Evolutionary conservation across 2,888 invertebrate genomes (phyloP).

Genomic region (Zele albiditarsus): DNA sequence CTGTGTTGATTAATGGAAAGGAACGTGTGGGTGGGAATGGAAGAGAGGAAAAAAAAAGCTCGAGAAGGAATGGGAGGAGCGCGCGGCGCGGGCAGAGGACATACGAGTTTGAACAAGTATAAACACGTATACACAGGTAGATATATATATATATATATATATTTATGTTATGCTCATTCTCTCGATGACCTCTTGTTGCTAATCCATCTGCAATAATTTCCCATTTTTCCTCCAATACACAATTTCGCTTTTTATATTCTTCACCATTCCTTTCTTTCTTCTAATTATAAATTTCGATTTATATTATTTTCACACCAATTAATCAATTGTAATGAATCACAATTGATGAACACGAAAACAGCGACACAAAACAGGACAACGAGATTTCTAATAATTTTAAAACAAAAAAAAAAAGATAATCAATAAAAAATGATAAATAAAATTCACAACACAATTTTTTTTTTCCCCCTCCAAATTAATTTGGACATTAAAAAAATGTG

Average conservation of each 20-base stretch:
- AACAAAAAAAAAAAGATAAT: too few species aligned
- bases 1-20: constrained; percentile 21
- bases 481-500: too few species aligned
- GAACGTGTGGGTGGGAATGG: constrained; percentile 46
- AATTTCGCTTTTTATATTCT: not conserved
- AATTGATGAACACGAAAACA: too few species aligned
- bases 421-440: too few species aligned
- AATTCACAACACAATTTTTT: too few species aligned
- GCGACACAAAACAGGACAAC: too few species aligned
- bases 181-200: constrained; percentile 1
- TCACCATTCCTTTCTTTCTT: not conserved
- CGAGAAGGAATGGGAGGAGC: not conserved
- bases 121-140: constrained; percentile 2
- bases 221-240: not conserved
- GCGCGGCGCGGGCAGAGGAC: constrained; percentile 6
- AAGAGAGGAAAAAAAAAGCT: constrained; percentile 27
- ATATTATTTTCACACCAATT: not conserved
- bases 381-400: too few species aligned
- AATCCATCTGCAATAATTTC: constrained; percentile 1
- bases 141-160: not conserved
- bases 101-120: constrained; percentile 4
- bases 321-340: too few species aligned
- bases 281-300: not conserved
- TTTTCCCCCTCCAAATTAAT: too few species aligned
- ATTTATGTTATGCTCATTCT: constrained; percentile 8